Conservation (phyloP, 1,140 invertebrate species). For the Dendroctonus ponderosae region DNA sequence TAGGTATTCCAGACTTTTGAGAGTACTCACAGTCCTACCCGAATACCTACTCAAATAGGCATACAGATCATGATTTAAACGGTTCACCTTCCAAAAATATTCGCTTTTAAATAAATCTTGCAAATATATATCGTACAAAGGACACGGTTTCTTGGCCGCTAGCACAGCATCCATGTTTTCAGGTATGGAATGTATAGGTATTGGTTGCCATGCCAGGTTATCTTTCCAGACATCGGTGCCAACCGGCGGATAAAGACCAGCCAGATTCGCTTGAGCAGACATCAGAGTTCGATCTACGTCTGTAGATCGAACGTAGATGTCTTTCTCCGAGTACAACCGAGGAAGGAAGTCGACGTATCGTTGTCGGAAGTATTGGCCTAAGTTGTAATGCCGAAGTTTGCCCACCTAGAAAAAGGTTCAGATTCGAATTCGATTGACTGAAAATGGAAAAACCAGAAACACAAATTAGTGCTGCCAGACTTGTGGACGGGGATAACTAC, state of each 20-base stretch:
- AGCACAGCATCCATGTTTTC: conserved; percentile 63
- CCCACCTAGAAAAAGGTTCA: conserved; percentile 59
- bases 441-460: too few species aligned
- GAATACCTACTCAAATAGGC: conserved; percentile 61
- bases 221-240: conserved; percentile 66
- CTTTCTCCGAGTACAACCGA: conserved; percentile 52
- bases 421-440: neutral
- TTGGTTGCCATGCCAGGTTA: conserved; percentile 80
- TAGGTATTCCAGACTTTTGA: conserved; percentile 59
- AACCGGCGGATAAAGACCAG: conserved; percentile 66
- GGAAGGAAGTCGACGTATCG: conserved; percentile 65
- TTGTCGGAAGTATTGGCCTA: conserved; percentile 76
- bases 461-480: too few species aligned
- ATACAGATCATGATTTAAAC: conserved; percentile 63
- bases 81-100: conserved; percentile 59
- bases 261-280: conserved; percentile 39
- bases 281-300: conserved; percentile 86
- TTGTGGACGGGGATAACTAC: too few species aligned
- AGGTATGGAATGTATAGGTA: conserved; percentile 80
- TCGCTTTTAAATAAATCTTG: conserved; percentile 57
- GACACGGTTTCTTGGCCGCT: conserved; percentile 62
- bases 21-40: conserved; percentile 57
- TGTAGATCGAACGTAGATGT: conserved; percentile 63
- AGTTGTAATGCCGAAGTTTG: conserved; percentile 71
- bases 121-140: conserved; percentile 60